phyloP scores from a whole-genome alignment of 2,113 vertebrate genomes.

The Corydoras sp. region DNA sequence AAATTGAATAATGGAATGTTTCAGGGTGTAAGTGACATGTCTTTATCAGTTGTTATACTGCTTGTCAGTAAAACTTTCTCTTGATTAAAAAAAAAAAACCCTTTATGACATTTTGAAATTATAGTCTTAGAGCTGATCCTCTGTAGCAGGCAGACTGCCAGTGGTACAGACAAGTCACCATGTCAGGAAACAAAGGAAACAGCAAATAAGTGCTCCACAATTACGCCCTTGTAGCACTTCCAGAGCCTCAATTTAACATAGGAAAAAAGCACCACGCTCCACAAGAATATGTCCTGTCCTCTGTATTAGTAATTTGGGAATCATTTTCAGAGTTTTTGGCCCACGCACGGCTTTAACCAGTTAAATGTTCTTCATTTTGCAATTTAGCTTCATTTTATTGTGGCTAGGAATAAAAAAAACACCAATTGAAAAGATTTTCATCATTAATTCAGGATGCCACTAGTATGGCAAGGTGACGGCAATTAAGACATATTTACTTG shows the following conservation, averaged over 20 bases:
- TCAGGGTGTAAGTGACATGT: too few relatives aligned
- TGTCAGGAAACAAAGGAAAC: slow-evolving; percentile 14
- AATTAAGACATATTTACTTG: too few relatives aligned
- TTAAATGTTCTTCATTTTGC: too few relatives aligned
- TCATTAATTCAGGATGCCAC: too few relatives aligned
- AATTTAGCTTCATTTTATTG: too few relatives aligned
- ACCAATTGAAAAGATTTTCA: too few relatives aligned
- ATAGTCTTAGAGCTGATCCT: slow-evolving; percentile 9
- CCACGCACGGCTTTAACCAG: not conserved
- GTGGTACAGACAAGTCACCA: slow-evolving; percentile 17
- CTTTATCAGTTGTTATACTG: too few relatives aligned
- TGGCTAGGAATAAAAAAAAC: too few relatives aligned
- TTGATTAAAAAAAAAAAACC: too few relatives aligned
- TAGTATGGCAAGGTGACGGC: too few relatives aligned
- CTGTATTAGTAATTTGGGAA: slow-evolving; percentile 4
- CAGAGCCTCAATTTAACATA: slow-evolving; percentile 21
- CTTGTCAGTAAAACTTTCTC: slow-evolving; percentile 8
- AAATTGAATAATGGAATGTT: too few relatives aligned
- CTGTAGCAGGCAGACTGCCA: not conserved
- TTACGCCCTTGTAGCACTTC: slow-evolving; percentile 30
- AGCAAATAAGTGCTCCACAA: slow-evolving; percentile 30
- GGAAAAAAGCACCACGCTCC: slow-evolving; percentile 17
- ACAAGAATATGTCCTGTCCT: slow-evolving; percentile 7
- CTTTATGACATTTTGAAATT: slow-evolving; percentile 11
- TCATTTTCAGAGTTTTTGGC: not conserved